These are phyloP conservation scores for Sarcophaga variegata DNA, from an alignment of 2,888 invertebrate species.

Conservation along the genomic window DNA sequence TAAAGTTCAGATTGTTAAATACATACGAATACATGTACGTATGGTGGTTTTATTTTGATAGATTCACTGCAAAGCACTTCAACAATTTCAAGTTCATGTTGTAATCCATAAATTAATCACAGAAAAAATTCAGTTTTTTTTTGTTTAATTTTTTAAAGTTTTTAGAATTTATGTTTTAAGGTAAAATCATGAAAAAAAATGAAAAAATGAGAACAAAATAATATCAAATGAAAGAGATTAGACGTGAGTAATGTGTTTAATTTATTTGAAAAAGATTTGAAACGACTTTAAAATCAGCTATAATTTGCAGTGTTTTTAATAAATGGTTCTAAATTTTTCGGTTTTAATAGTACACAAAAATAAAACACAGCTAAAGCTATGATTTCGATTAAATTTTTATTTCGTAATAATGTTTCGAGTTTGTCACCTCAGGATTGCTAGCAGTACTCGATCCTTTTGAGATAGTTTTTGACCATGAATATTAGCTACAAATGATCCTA, in stretches of 20 bases:
- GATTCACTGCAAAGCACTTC: constrained; percentile 23
- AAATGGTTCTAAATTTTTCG: background rate
- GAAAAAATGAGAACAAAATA: constrained; percentile 22
- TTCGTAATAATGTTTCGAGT: too few species aligned
- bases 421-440: too few species aligned
- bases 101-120: constrained; percentile 10
- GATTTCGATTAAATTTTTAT: too few species aligned
- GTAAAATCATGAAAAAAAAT: background rate
- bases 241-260: background rate
- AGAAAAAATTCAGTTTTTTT: too few species aligned
- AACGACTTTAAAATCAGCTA: constrained; percentile 19
- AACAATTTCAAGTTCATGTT: constrained; percentile 66
- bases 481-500: too few species aligned
- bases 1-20: background rate
- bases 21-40: background rate
- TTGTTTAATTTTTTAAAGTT: background rate
- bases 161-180: background rate
- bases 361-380: too few species aligned
- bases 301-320: background rate
- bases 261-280: background rate
- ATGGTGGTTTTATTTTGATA: constrained; percentile 21
- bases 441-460: too few species aligned
- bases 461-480: too few species aligned
- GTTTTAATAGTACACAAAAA: too few species aligned
- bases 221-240: background rate